Evolutionary conservation across 2,888 invertebrate genomes (phyloP), one percentile per base, ranked within the genome.

Genomic region (Cordilura impudica): DNA sequence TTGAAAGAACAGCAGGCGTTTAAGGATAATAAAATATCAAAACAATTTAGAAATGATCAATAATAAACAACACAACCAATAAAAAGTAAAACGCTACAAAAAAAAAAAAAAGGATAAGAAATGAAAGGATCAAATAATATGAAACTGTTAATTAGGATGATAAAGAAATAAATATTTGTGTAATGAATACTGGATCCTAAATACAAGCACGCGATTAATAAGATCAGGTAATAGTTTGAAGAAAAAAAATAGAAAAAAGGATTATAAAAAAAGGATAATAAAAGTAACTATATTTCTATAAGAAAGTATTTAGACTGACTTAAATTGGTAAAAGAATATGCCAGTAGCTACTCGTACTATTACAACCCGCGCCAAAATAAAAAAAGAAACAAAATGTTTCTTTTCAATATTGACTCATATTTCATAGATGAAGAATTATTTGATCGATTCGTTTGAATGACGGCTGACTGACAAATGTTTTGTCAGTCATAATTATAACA

Each of bases 391-490:
- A 60, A 56, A 39, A 23, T 69, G 51, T 61, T 39, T 45, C 26
- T 45, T 23, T 39, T 39, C n/a, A 39, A n/a, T 39, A 39, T n/a
- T 39, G 10, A 39, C 12, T 39, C n/a, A 39, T 39, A 39, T 39
- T 39, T n/a, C n/a, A 39, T 7, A 12, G 26, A 19, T 63, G n/a
- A n/a, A n/a, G n/a, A n/a, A n/a, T n/a, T n/a, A 21, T 19, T 29
- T 51, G 26, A 53, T 26, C 26, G 19, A 10, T 60, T 26, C 45
- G 12, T 12, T 45, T 45, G 43, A 10, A 43, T 76, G 80, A 76
- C 66, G 74, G 67, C 14, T 53, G 65, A 72, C 82, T 66, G 78
- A 76, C 81, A 78, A 74, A 71, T 82, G 80, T 29, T 66, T 78
- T 53, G 53, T 45, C 72, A 66, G n/a, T 76, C 75, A 67, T 73